These are phyloP conservation scores for Enteromius argenteus DNA, from an alignment of 2,797 vertebrate species.

Conservation along the genomic window DNA sequence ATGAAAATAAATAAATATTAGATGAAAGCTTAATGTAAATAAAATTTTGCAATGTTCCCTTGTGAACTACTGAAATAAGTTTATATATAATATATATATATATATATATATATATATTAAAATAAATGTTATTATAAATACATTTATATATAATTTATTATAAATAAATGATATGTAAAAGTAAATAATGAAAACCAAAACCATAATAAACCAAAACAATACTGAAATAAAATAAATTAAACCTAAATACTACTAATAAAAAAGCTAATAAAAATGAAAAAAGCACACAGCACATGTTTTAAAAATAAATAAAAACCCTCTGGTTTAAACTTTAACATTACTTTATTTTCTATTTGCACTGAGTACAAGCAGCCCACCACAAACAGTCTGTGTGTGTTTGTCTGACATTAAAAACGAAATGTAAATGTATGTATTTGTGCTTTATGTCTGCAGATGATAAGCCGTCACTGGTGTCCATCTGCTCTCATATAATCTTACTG, in stretches of 20 bases:
- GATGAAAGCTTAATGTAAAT: background rate
- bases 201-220: background rate
- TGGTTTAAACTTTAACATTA: background rate
- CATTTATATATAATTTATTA: too few species aligned
- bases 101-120: too few species aligned
- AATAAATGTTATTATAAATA: too few species aligned
- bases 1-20: background rate
- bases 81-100: background rate
- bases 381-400: background rate
- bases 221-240: background rate
- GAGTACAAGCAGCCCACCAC: background rate
- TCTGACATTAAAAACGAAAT: conserved; percentile 50
- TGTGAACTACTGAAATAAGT: background rate
- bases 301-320: background rate
- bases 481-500: conserved; percentile 59
- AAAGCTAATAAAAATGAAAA: background rate
- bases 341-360: background rate
- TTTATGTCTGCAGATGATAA: conserved; percentile 51
- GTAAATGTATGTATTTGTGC: conserved; percentile 52
- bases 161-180: background rate
- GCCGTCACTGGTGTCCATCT: conserved; percentile 59
- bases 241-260: background rate
- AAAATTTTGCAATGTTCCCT: background rate
- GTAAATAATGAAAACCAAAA: too few species aligned
- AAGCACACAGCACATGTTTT: background rate